These are phyloP conservation scores for Corvus hawaiiensis DNA, from an alignment of 2,113 vertebrate genomes.

Conservation along the genomic window DNA sequence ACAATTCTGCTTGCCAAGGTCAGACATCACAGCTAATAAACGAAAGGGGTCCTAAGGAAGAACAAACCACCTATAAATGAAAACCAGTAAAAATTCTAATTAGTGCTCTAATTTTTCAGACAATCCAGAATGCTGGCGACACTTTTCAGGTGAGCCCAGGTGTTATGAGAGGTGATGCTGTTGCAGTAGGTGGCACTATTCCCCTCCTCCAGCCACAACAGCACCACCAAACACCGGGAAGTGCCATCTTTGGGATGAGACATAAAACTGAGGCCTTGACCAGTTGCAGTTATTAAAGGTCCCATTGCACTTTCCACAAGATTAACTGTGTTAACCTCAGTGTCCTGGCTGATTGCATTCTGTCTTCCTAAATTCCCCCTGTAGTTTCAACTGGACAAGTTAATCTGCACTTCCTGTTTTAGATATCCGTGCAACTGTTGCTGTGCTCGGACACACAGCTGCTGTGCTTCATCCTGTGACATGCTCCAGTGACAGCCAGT, in stretches of 20 bases:
- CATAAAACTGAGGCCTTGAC: conserved; percentile 64
- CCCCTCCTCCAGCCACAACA: neutral
- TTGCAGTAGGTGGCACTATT: conserved; percentile 45
- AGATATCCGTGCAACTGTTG: neutral
- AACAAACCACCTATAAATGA: neutral
- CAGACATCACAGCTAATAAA: neutral
- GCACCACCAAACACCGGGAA: neutral
- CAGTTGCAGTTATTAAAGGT: conserved; percentile 65
- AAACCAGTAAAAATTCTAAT: neutral
- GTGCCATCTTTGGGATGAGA: conserved; percentile 58
- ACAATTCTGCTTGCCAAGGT: neutral
- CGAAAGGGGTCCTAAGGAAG: neutral
- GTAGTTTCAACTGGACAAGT: conserved; percentile 57
- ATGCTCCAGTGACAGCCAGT: neutral
- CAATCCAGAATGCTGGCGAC: neutral
- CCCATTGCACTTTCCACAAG: conserved; percentile 66
- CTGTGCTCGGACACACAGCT: neutral
- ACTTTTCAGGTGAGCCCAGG: neutral
- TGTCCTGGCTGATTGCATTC: conserved; percentile 64
- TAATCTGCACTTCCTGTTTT: conserved; percentile 62
- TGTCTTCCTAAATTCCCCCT: conserved; percentile 64
- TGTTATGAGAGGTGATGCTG: neutral
- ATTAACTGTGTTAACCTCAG: conserved; percentile 67
- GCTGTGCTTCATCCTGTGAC: neutral
- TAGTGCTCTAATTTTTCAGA: neutral